phyloP scores from a whole-genome alignment of 2,113 vertebrate genomes.

The Gymnobelideus leadbeateri region DNA sequence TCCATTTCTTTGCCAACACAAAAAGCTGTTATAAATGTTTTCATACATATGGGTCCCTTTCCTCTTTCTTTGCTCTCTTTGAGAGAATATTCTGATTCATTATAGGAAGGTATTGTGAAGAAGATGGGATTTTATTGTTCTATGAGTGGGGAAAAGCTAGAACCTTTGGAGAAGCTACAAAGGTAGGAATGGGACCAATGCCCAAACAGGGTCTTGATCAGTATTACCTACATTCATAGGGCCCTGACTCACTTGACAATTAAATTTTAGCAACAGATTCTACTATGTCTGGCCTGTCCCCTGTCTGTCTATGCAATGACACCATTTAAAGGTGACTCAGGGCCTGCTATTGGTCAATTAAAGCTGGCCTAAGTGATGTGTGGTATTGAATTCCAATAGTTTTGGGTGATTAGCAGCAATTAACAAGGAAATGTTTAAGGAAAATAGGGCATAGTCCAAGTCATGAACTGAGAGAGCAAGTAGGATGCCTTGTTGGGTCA shows the following conservation, averaged over 20 bases:
- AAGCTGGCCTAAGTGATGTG: background rate
- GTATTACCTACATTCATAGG: background rate
- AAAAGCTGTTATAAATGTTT: background rate
- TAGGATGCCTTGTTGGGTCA: background rate
- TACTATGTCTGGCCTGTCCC: background rate
- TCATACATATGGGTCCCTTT: background rate
- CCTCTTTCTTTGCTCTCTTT: background rate
- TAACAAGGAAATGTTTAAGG: background rate
- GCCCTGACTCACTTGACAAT: background rate
- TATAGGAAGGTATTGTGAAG: background rate
- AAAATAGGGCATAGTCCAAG: no score
- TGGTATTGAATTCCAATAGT: background rate
- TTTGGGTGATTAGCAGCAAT: background rate
- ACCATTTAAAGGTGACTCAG: background rate
- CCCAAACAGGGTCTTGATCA: background rate
- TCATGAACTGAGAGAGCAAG: background rate
- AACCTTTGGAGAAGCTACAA: background rate
- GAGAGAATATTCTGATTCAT: background rate
- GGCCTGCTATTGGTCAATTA: background rate
- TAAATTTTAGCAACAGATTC: background rate
- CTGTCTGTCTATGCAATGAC: background rate
- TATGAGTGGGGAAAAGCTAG: background rate
- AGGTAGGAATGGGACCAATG: background rate
- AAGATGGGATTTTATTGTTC: background rate
- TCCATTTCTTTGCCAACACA: background rate